Conservation (phyloP, 2,888 invertebrate species). For the Drosophila lutescens region DNA sequence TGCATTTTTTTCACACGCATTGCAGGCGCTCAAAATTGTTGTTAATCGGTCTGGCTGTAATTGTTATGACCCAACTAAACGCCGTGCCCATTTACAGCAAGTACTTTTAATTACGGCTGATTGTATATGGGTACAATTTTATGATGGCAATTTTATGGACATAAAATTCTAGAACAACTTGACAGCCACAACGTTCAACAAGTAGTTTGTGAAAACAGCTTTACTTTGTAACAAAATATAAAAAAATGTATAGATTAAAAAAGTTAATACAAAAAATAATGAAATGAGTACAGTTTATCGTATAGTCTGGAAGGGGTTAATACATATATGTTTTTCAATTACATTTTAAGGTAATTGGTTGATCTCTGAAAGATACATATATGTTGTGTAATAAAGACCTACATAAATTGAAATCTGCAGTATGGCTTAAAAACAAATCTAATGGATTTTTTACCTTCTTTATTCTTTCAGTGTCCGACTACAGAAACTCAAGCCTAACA, state of each 20-base stretch:
- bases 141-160: slow-evolving; percentile 2
- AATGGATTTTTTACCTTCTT: not conserved
- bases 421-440: too few relatives aligned
- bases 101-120: slow-evolving; percentile 1
- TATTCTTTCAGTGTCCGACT: slow-evolving; percentile 36
- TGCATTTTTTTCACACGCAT: slow-evolving; percentile 48
- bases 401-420: too few relatives aligned
- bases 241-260: not conserved
- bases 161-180: not conserved
- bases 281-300: too few relatives aligned
- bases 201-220: not conserved
- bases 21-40: slow-evolving; percentile 48
- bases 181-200: not conserved
- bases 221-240: not conserved
- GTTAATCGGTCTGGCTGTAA: slow-evolving; percentile 65
- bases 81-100: slow-evolving; percentile 18
- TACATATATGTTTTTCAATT: too few relatives aligned
- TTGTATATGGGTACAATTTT: slow-evolving; percentile 3
- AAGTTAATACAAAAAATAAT: not conserved
- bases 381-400: too few relatives aligned
- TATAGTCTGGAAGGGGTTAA: too few relatives aligned
- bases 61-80: slow-evolving; percentile 68
- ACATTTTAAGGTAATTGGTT: too few relatives aligned
- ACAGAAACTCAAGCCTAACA: slow-evolving; percentile 31
- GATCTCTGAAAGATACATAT: too few relatives aligned